Evolutionary conservation across 2,888 invertebrate species (phyloP).

Genomic region (Hirtodrosophila alboralis): DNA sequence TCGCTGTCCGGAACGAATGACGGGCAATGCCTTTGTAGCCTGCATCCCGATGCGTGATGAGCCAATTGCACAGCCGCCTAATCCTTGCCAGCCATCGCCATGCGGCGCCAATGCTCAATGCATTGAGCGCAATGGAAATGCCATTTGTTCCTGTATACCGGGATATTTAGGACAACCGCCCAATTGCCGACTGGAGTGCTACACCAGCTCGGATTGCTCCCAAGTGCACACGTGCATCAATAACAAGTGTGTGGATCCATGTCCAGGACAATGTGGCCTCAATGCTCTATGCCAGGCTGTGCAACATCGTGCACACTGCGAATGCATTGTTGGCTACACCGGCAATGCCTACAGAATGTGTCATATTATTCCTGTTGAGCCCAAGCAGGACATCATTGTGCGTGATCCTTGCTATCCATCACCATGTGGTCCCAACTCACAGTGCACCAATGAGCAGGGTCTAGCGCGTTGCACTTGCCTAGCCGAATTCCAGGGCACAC

Average conservation of each 20-base stretch:
- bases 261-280: slow-evolving; percentile 89
- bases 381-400: slow-evolving; percentile 28
- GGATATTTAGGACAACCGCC: slow-evolving; percentile 89
- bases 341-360: slow-evolving; percentile 90
- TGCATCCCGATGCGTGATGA: slow-evolving; percentile 86
- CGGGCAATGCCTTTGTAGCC: slow-evolving; percentile 89
- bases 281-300: slow-evolving; percentile 89
- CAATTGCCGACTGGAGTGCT: slow-evolving; percentile 89
- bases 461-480: slow-evolving; percentile 89
- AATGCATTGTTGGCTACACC: slow-evolving; percentile 88
- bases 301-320: slow-evolving; percentile 92
- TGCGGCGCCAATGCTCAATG: slow-evolving; percentile 90
- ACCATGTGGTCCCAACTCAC: slow-evolving; percentile 91
- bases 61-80: slow-evolving; percentile 57
- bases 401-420: slow-evolving; percentile 89
- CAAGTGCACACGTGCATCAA: slow-evolving; percentile 88
- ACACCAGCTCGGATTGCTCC: slow-evolving; percentile 89
- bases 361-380: slow-evolving; percentile 81
- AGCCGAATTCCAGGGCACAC: slow-evolving; percentile 88
- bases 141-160: slow-evolving; percentile 87
- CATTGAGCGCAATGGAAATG: slow-evolving; percentile 87
- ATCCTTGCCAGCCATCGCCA: slow-evolving; percentile 88
- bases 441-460: slow-evolving; percentile 87
- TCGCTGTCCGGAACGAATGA: slow-evolving; percentile 87
- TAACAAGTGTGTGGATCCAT: slow-evolving; percentile 90